Conservation (phyloP, 2,113 vertebrate genomes). For the Psephotus haematonotus region DNA sequence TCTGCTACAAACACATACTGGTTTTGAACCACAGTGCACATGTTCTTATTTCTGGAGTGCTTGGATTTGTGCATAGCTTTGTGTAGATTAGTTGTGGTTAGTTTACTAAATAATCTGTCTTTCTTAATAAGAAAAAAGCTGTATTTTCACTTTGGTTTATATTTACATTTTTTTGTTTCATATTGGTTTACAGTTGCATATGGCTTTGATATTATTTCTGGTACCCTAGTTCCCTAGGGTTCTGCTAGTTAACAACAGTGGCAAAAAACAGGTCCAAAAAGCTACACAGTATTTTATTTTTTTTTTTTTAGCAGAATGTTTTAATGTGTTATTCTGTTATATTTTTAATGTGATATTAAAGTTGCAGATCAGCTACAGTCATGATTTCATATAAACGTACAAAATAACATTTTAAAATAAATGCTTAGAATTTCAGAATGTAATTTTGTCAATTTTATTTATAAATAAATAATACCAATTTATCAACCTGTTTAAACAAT, state of each 20-base stretch:
- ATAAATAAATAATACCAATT: too few species aligned
- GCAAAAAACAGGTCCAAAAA: background rate
- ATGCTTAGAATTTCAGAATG: background rate
- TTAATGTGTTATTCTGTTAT: background rate
- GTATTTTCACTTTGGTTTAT: background rate
- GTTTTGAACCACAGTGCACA: background rate
- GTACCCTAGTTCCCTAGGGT: background rate
- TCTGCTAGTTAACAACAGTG: background rate
- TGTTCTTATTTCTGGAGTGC: background rate
- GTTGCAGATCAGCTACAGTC: background rate
- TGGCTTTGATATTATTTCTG: background rate
- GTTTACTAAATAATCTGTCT: background rate
- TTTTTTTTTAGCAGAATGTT: background rate
- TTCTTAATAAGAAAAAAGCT: background rate
- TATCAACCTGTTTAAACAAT: background rate
- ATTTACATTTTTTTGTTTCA: background rate
- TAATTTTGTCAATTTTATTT: background rate
- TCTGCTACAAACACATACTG: background rate
- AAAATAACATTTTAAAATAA: background rate
- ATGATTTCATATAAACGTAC: background rate
- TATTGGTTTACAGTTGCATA: background rate
- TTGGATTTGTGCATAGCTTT: background rate
- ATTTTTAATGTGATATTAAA: background rate
- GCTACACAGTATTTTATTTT: background rate
- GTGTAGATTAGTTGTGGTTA: background rate